Evolutionary conservation across 2,888 invertebrate genomes (phyloP).

Genomic region (Agrochola macilenta): DNA sequence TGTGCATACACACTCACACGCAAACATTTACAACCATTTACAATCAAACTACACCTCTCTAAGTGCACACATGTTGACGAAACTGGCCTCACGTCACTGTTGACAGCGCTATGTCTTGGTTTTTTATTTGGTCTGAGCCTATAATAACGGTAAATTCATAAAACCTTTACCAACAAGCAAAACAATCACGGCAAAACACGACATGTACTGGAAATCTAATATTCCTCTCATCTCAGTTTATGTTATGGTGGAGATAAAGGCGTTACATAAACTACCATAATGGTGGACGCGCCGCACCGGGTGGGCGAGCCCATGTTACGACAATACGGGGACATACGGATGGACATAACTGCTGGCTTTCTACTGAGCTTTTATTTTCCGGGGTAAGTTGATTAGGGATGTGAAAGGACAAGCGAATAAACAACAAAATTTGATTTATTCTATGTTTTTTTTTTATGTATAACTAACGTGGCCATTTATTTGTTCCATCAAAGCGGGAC

Average conservation of each 20-base stretch:
- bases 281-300: conserved; percentile 37
- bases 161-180: background rate
- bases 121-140: background rate
- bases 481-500: too few relatives aligned
- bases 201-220: conserved; percentile 42
- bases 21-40: too few relatives aligned
- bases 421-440: too few relatives aligned
- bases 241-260: conserved; percentile 52
- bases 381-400: background rate
- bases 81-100: too few relatives aligned
- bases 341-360: conserved; percentile 32
- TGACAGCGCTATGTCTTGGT: too few relatives aligned
- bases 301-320: conserved; percentile 43
- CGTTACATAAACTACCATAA: conserved; percentile 56
- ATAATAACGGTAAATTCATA: background rate
- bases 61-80: too few relatives aligned
- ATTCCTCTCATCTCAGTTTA: conserved; percentile 43
- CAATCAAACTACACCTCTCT: too few relatives aligned
- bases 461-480: too few relatives aligned
- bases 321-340: conserved; percentile 15
- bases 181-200: conserved; percentile 32
- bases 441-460: background rate
- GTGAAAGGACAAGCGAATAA: background rate
- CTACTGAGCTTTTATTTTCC: conserved; percentile 16
- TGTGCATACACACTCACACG: too few relatives aligned